Base-by-base conservation (phyloP, 2,113 vertebrate genomes). In the Carassius gibelio region DNA sequence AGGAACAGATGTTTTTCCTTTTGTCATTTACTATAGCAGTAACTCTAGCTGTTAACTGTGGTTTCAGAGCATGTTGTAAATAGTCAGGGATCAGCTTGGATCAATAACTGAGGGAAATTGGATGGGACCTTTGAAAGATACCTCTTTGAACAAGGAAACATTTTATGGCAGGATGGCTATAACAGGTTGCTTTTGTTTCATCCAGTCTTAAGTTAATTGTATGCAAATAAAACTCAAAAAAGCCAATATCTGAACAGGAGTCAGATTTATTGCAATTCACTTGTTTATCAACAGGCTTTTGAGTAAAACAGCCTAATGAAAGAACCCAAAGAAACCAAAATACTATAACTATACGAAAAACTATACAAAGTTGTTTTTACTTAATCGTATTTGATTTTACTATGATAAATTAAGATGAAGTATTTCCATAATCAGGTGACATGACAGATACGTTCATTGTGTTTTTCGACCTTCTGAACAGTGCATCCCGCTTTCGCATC, bases 71-170 rank as follows among this genome's bases (percentile, higher is more conserved):
- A 82, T 72, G 87, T 88, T 86, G 78, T 83, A 83, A 87, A 87
- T 79, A 85, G 85, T 82, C 83, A 86, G 79, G 74, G 66, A 84
- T 88, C 72, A 74, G 71, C 83, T 52, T 87, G 42, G 55, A 88
- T 87, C 88, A 88, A 88, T 87, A 88, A 78, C 50, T 71, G 78
- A 66, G 82, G 71, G 75, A 81, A 87, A 87, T 82, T 82, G 82
- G 85, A 75, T 79, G 75, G 85, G 88, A 66, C 45, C 88, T 85
- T 19, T 75, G 45, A 61, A 61, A 61, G 36, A 69, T 79, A 61
- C 55, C 15, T 68, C 82, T 83, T 52, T 76, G 64, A 79, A 85
- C 48, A 81, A 64, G 5, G 81, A 83, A 74, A 23, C 68, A 55
- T 71, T 72, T 42, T 82, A 72, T 38, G 64, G 48, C 10, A 81